These are phyloP conservation scores for Atlantisia rogersi DNA, from an alignment of 2,113 vertebrate genomes.

Conservation along the genomic window DNA sequence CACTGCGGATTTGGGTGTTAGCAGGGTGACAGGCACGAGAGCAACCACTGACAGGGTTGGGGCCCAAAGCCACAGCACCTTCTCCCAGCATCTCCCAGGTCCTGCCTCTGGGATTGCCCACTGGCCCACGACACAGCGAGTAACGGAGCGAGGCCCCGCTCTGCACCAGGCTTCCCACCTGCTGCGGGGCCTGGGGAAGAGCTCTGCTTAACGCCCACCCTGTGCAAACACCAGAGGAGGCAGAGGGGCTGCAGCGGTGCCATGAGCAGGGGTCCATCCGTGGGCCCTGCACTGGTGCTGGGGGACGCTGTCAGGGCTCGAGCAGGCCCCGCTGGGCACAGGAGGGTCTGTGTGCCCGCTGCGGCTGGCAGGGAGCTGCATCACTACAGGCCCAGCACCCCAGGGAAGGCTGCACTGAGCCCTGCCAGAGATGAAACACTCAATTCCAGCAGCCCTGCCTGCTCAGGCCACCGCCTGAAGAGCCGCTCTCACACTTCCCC, in stretches of 20 bases:
- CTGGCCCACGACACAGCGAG: not conserved
- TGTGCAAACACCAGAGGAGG: not conserved
- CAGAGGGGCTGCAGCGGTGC: not conserved
- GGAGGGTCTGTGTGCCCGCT: fast-evolving
- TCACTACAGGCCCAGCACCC: not conserved
- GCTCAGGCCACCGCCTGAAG: not conserved
- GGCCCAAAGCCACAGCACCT: fast-evolving
- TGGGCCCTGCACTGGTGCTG: fast-evolving
- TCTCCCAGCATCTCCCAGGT: not conserved
- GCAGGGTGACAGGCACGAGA: fast-evolving
- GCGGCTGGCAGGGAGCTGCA: not conserved
- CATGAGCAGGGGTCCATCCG: fast-evolving
- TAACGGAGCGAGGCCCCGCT: fast-evolving
- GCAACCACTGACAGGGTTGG: fast-evolving
- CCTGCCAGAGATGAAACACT: not conserved
- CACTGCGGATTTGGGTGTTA: not conserved
- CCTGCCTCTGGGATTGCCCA: fast-evolving
- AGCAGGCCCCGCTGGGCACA: fast-evolving
- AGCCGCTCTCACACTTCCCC: not conserved
- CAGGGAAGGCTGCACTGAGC: not conserved
- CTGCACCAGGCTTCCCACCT: fast-evolving
- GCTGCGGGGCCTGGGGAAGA: not conserved
- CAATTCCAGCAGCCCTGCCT: not conserved
- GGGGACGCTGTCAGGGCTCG: fast-evolving
- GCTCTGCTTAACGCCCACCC: not conserved